These are phyloP conservation scores for Macrochelys suwanniensis DNA, from an alignment of 2,797 vertebrate species.

Conservation along the genomic window DNA sequence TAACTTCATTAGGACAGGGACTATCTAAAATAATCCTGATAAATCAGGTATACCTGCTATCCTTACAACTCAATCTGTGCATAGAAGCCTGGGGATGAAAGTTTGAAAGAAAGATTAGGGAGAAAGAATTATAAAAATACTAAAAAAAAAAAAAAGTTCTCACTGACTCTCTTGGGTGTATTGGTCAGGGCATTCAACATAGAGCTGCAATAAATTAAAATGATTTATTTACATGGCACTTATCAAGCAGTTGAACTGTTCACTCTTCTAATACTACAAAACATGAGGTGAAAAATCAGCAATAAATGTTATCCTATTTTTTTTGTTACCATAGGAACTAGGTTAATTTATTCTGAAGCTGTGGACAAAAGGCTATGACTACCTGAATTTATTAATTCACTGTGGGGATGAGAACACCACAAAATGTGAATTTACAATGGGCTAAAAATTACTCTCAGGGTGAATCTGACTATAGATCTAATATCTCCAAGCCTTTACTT, in stretches of 20 bases:
- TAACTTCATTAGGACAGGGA: not conserved
- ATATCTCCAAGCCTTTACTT: too few relatives aligned
- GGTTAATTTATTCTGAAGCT: not conserved
- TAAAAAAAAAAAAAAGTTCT: not conserved
- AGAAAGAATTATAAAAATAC: not conserved
- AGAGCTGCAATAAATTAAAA: not conserved
- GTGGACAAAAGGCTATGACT: not conserved
- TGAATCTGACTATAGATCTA: not conserved
- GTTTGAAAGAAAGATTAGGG: not conserved
- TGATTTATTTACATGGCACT: not conserved
- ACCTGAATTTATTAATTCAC: not conserved
- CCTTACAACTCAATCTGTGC: not conserved
- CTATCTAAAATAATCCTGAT: not conserved
- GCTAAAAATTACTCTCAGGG: not conserved
- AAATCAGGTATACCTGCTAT: not conserved
- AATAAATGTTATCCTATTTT: not conserved
- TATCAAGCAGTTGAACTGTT: not conserved
- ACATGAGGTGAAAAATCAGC: not conserved
- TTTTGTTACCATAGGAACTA: not conserved
- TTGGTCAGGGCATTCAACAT: not conserved
- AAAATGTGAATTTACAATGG: not conserved
- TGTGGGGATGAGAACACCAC: not conserved
- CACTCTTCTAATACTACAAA: not conserved
- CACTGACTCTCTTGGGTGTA: not conserved
- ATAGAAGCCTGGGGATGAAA: not conserved